Evolutionary conservation across 2,113 vertebrate species (phyloP), one percentile per base, ranked within the genome.

Genomic region (Alligator mississippiensis): DNA sequence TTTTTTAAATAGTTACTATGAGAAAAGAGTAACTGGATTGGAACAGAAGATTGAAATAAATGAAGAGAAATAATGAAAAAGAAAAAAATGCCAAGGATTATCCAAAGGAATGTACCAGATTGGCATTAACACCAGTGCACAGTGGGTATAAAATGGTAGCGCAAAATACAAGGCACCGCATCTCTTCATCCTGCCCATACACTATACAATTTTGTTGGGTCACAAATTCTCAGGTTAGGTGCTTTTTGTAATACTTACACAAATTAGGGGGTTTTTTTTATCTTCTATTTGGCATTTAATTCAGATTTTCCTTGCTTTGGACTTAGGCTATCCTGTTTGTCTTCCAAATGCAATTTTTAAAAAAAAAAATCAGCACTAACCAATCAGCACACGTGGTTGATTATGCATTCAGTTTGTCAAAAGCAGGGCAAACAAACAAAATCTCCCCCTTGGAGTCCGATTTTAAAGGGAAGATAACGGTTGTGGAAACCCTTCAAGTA

Each of bases 401-500:
- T 19, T 30, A 9, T 5, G 11, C 15, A 57, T 90, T 11, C 8
- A 77, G 2, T 81, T 91, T 88, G 13, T 74, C 68, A 38, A 58
- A 91, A 90, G 17, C 30, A 11, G 47, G 68, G 38, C n/a, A 88
- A 92, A 93, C 91, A 90, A 93, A 90, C 54, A 93, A 1, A 70
- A 89, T 11, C 11, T 59, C 87, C 59, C 80, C 24, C 62, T 3
- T 24, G 3, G 1, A 2, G 15, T 61, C 84, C 88, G 34, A 1
- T n/a, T 82, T 74, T 87, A 19, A 4, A 59, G 78, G 76, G 11
- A 80, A 80, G 82, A 72, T 2, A 4, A 19, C 12, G 12, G 8
- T 17, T 94, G 82, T 95, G 92, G 92, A 93, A 92, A 93, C 80
- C 91, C 68, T 80, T 5, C 9, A 90, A 87, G 11, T 62, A 55